These are phyloP conservation scores for Arge pagana DNA, from an alignment of 2,888 invertebrate genomes.

Conservation along the genomic window DNA sequence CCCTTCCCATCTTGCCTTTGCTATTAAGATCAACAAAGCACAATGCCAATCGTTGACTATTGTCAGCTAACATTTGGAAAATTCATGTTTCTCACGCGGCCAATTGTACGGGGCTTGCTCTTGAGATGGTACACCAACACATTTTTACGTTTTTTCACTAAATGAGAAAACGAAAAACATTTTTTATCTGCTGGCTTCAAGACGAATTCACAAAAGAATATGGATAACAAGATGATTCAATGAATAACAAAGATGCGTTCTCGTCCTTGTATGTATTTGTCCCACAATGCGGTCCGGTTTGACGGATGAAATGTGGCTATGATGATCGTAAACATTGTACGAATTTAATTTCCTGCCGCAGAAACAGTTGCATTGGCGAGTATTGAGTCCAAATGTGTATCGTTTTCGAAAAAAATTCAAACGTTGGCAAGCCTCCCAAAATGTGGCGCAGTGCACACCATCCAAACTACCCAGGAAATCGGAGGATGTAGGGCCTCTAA, in stretches of 20 bases:
- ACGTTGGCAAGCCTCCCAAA: neutral
- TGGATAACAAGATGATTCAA: constrained; percentile 4
- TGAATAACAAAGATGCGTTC: too few relatives aligned
- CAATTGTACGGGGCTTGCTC: too few relatives aligned
- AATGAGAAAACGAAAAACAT: constrained; percentile 26
- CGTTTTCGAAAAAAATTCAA: neutral
- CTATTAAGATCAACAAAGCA: constrained; percentile 25
- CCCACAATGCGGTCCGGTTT: too few relatives aligned
- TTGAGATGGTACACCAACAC: too few relatives aligned
- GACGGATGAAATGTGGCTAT: too few relatives aligned
- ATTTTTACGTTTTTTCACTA: constrained; percentile 35
- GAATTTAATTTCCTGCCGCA: too few relatives aligned
- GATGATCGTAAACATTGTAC: too few relatives aligned
- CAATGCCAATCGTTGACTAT: constrained; percentile 45
- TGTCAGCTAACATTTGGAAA: too few relatives aligned
- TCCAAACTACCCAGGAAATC: constrained; percentile 39
- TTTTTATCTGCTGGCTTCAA: too few relatives aligned
- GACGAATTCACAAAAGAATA: constrained; percentile 30
- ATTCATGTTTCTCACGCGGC: too few relatives aligned
- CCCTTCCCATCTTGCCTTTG: constrained; percentile 27
- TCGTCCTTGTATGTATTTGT: too few relatives aligned
- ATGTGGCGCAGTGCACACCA: constrained; percentile 35
- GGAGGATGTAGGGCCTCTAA: constrained; percentile 37
- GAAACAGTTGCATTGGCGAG: neutral
- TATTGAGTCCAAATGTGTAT: neutral